A percentile compares a stretch with the other conserved stretches of the same genome.
Conservation (phyloP, 2,888 invertebrate genomes). For the Mantis religiosa region DNA sequence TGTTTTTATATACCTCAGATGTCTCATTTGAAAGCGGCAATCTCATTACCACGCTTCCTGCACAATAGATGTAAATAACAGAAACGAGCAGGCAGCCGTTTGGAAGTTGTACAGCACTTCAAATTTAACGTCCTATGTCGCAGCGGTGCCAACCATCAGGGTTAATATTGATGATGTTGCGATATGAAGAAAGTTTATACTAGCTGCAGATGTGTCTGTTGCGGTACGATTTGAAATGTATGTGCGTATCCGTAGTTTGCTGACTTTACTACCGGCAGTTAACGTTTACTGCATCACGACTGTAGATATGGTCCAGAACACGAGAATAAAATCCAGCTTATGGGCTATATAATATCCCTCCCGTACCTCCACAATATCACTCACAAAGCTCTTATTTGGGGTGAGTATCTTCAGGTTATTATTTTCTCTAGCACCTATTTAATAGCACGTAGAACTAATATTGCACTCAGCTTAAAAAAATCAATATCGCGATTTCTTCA, state of each 20-base stretch:
- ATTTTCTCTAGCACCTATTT: no score
- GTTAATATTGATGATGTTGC: neutral
- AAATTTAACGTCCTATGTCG: neutral
- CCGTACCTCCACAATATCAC: neutral
- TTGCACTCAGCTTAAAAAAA: no score
- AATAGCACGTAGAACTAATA: no score
- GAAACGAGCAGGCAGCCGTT: neutral
- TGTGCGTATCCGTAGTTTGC: neutral
- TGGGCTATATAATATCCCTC: neutral
- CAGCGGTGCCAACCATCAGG: neutral
- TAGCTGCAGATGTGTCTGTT: neutral
- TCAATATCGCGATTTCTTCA: no score
- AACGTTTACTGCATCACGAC: neutral
- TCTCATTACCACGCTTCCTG: neutral
- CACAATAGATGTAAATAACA: neutral
- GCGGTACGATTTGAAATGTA: neutral
- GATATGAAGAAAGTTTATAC: neutral
- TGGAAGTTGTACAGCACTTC: neutral
- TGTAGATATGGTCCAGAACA: neutral
- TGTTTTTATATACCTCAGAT: no score
- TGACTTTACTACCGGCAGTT: neutral
- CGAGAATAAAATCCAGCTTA: neutral
- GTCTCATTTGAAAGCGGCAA: no score
- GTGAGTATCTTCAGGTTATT: no score
- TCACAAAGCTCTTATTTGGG: neutral